Base-by-base conservation (phyloP, 2,888 invertebrate species). In the Eupithecia insigniata region DNA sequence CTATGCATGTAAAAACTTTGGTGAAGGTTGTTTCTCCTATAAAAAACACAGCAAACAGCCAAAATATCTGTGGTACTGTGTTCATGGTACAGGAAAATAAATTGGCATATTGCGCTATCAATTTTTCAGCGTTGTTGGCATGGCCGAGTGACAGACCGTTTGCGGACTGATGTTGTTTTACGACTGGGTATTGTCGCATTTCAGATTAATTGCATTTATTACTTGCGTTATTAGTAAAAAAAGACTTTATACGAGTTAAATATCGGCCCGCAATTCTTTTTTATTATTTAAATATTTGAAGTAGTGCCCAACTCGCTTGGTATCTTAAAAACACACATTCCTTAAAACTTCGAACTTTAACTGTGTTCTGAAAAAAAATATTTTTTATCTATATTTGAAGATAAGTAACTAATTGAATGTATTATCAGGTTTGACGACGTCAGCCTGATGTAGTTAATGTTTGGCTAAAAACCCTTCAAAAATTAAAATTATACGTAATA, bases 81-180 rank as follows among this genome's bases (percentile, higher is more conserved):
- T 30, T 30, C 5, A 46, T 14, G 2, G 51, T 34, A 6, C 18
- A 64, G 70, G 67, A 65, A 64, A 73, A 64, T 67, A 67, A 72
- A 72, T 69, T 73, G 73, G 55, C 70, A 58, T 64, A 46, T 70
- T 60, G 71, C 30, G 67, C 61, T 66, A 68, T 70, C 36, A 70
- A 70, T 66, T 61, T 73, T 73, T 65, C 67, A 73, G 68, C 46
- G 64, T 66, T 51, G 64, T 66, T 51, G 55, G 12, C 66, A 60
- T 60, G 64, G 28, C 51, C 43, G 46, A 65, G 30, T 36, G 64
- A 70, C 64, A 60, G 32, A 58, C 34, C 18, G 43, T 39, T 60
- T 64, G 43, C n/a, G n/a, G 28, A 65, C 32, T n/a, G 61, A 67
- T 36, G 55, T 22, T 67, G 16, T 30, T 60, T 60, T 60, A 18